phyloP scores from a whole-genome alignment of 2,797 vertebrate species.

The Hypotaenidia philippensis region DNA sequence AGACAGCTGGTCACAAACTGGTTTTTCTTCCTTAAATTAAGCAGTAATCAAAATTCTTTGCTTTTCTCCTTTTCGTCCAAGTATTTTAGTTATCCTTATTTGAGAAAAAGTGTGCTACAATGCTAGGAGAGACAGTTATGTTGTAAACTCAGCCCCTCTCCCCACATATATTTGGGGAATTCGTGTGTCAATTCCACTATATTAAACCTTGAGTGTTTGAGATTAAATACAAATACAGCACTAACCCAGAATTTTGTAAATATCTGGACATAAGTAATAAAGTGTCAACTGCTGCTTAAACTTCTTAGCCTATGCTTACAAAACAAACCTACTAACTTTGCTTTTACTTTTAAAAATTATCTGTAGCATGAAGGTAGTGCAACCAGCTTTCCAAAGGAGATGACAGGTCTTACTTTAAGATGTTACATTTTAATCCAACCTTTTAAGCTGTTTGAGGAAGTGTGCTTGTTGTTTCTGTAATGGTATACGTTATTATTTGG shows the following conservation, averaged over 20 bases:
- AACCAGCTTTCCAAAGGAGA: conserved; percentile 48
- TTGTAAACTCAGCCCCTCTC: background rate
- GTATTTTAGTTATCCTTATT: background rate
- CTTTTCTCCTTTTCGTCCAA: background rate
- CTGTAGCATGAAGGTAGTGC: background rate
- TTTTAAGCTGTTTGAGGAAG: conserved; percentile 18
- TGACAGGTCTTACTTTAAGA: conserved; percentile 19
- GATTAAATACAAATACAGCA: background rate
- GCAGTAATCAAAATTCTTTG: background rate
- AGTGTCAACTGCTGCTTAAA: background rate
- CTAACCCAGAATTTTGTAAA: background rate
- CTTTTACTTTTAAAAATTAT: conserved; percentile 50
- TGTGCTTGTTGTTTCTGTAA: background rate
- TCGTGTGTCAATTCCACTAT: background rate
- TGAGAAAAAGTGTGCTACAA: background rate
- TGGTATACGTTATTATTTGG: background rate
- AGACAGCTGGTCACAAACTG: background rate
- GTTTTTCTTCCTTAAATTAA: background rate
- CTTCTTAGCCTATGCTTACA: background rate
- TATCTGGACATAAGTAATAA: background rate
- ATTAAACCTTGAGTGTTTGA: background rate
- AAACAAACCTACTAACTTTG: conserved; percentile 20
- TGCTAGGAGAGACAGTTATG: background rate
- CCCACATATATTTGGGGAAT: background rate
- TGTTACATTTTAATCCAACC: conserved; percentile 14